Base-by-base conservation (phyloP, 2,797 vertebrate species). In the Leuciscus waleckii region DNA sequence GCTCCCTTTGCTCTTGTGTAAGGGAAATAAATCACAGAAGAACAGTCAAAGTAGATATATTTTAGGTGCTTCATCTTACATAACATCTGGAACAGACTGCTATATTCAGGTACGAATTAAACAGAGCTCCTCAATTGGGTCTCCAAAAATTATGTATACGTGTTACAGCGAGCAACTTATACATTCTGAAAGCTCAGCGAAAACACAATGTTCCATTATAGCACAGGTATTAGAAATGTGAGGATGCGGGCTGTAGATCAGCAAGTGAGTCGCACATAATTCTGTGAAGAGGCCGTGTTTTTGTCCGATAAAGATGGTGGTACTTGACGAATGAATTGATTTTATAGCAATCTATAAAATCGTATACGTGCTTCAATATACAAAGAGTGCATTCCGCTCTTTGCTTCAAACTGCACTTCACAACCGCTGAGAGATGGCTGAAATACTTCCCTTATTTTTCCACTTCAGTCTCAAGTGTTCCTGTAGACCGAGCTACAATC, bases 151-250 rank as follows among this genome's bases (percentile, higher is more conserved):
- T n/a, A 85, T 19, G 21, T 26, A 6, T 78, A 84, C 75, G 37
- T n/a, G 63, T 77, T 65, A 79, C n/a, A 23, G 69, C 16, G 56
- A 82, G 77, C 81, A 89, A 89, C 86, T 87, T 88, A 69, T 80
- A 71, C n/a, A 70, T 82, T 54, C 37, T 69, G 74, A 73, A 87
- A 82, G 61, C 32, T 87, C 87, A 89, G 89, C 85, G 85, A 84
- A 88, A 86, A 85, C 21, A 32, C 35, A 39, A 43, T 43, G 16
- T 9, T 21, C 79, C 29, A 46, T 46, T 37, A 43, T 35, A 78
- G 56, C 6, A 23, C 37, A 41, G 26, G 56, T 61, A 51, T 88
- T 80, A 79, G 56, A 85, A 67, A 56, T 70, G 23, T 32, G 4
- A 46, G 29, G 29, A 32, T 8, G 35, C 35, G 29, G 63, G 29